Evolutionary conservation across 2,797 vertebrate species (phyloP), one percentile per base, ranked within the genome.

Genomic region (Glossophaga mutica): DNA sequence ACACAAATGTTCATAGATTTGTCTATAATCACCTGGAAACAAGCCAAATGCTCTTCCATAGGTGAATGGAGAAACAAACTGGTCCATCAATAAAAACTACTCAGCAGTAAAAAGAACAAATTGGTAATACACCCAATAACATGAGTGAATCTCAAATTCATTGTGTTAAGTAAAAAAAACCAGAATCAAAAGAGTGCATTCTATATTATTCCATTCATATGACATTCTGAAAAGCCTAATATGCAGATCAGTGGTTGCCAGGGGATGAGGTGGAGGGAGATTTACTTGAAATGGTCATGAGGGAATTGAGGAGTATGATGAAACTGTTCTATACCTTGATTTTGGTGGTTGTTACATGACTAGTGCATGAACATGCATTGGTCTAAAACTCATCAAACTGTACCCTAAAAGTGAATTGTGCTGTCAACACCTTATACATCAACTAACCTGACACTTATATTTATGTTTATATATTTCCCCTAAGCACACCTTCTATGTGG

Each of bases 381-480:
- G 52, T 73, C 76, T 78, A 92, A 85, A 71, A 90, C 7, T 57
- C 65, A 59, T 48, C 29, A 32, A 73, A 77, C 37, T 44, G 24
- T 29, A 85, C 18, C 67, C 18, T 24, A 34, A 88, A 81, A 65
- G 34, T 65, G 10, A 88, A 42, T 37, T 70, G 15, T 57, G 16
- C 32, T 68, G 2, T 46, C 12, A 21, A 79, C 55, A 74, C 88
- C 50, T 48, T 46, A 22, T 9, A 39, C 48, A 14, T 59, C 29
- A 21, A 11, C 70, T 55, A 59, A 87, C 34, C 3, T 87, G 39
- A 57, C 18, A 39, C 19, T 18, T 70, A 22, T 26, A 44, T 44
- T 14, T 70, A 37, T 26, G 7, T 44, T 39, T 67, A 67, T 18
- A 34, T n/a, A 67, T 67, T n/a, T 16, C 32, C 22, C 0, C 5